Percentiles rank a stretch among this genome's conserved stretches.
These are phyloP conservation scores for Pectinophora gossypiella DNA, from an alignment of 1,140 invertebrate genomes.

Conservation along the genomic window DNA sequence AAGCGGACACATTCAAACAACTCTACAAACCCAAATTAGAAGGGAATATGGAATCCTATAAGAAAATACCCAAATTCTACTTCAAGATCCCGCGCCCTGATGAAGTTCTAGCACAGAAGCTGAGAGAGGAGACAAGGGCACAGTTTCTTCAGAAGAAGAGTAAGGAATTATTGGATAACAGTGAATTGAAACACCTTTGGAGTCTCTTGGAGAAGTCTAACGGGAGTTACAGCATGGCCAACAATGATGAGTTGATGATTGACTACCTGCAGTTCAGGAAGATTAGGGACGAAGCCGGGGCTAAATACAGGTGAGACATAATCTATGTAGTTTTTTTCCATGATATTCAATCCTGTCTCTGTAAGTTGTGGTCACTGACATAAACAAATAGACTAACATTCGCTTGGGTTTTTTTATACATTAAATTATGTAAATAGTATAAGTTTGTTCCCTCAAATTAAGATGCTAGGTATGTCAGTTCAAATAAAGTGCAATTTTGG, in stretches of 20 bases:
- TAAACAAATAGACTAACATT: no score
- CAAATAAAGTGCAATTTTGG: no score
- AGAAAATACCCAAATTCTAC: conserved; percentile 86
- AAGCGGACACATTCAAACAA: conserved; percentile 60
- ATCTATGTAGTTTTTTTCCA: no score
- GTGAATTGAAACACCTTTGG: conserved; percentile 92
- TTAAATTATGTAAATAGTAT: no score
- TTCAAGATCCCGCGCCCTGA: conserved; percentile 86
- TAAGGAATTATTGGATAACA: conserved; percentile 88
- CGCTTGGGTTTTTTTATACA: no score
- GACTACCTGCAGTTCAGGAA: conserved; percentile 90
- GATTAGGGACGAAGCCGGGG: conserved; percentile 81
- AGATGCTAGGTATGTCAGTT: no score
- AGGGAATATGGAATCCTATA: conserved; percentile 48
- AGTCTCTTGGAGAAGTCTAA: conserved; percentile 88
- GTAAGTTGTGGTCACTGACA: no score
- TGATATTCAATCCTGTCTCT: no score
- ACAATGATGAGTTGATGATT: conserved; percentile 88
- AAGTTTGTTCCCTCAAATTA: no score
- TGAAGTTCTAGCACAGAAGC: conserved; percentile 85
- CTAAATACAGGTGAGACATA: conserved; percentile 85
- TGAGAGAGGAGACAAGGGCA: conserved; percentile 91
- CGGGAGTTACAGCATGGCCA: conserved; percentile 76
- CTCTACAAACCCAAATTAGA: conserved; percentile 56
- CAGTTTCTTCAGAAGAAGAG: conserved; percentile 90